Base-by-base conservation (phyloP, 2,888 invertebrate genomes). In the Epistrophe eligans region DNA sequence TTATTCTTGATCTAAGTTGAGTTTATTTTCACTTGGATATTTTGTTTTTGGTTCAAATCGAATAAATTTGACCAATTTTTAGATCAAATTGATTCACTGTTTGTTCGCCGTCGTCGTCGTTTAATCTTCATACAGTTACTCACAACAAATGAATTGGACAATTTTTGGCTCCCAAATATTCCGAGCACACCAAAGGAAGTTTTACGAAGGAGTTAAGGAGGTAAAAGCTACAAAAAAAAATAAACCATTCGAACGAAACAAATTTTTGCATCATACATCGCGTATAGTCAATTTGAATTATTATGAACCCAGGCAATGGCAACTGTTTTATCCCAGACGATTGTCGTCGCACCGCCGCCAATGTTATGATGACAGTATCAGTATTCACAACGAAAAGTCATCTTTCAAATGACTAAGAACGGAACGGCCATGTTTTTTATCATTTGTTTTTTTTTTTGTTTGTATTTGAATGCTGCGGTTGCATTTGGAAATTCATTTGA, bases 281-380 rank as follows among this genome's bases (percentile, higher is more conserved):
- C 24, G 24, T 24, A 24, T 9, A 38, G 40, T 60, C 70, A 15
- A 67, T 66, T 72, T 80, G 76, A 84, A 72, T 80, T 84, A 72
- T 80, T 84, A 71, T 79, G 76, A 80, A 80, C 64, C 19, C 19
- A 19, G 50, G 35, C 19, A n/a, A 45, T 66, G 66, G 66, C 48
- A 67, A 50, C 48, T 32, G 50, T 67, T 67, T 66, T 50, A 48
- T 66, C 35, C 66, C 48, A 66, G 66, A 66, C 66, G 32, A 11
- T 40, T 43, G 43, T 24, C 24, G 24, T 3, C 24, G 24, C 24
- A 3, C 3, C 1, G 24, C 9, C 17, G 60, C 19, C 60, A 19
- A 17, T n/a, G 38, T 17, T 58, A 58, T 52, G 66, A 67, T 67
- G 50, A 38, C 67, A 48, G 67, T 52, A 50, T 67, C 50, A 45